Evolutionary conservation across 2,113 vertebrate genomes (phyloP).

Genomic region (Paratilapia polleni): DNA sequence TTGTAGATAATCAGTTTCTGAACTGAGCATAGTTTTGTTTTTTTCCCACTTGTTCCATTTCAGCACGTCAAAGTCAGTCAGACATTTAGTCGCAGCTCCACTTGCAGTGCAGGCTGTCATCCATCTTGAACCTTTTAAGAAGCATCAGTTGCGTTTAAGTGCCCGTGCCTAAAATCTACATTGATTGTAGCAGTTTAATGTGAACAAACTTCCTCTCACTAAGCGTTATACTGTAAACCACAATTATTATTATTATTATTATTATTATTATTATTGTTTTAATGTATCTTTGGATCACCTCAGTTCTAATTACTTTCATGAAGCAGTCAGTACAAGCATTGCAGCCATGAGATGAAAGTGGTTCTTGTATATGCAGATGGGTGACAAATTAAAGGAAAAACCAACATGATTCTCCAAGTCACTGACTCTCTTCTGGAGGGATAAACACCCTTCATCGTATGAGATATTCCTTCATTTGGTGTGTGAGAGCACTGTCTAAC

Average conservation of each 20-base stretch:
- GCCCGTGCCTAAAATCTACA: slow-evolving; percentile 62
- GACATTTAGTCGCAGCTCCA: slow-evolving; percentile 1
- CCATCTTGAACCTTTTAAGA: slow-evolving; percentile 1
- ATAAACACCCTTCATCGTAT: no score
- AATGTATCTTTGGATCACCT: neutral
- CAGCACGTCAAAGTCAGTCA: slow-evolving; percentile 32
- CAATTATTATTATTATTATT: neutral
- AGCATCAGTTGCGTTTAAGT: slow-evolving; percentile 30
- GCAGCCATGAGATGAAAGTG: no score
- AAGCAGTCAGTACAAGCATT: neutral
- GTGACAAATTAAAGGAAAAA: neutral
- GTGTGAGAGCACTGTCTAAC: no score
- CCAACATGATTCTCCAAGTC: neutral
- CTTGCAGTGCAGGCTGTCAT: neutral
- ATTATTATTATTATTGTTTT: neutral
- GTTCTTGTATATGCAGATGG: neutral
- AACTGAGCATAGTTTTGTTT: neutral
- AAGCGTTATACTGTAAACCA: slow-evolving; percentile 19
- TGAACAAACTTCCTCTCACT: slow-evolving; percentile 33
- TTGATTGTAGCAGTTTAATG: slow-evolving; percentile 58
- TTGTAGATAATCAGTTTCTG: slow-evolving; percentile 25
- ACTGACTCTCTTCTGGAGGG: no score
- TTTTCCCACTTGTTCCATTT: slow-evolving; percentile 55
- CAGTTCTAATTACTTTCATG: neutral
- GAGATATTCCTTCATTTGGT: no score